These are phyloP conservation scores for Paramisgurnus dabryanus DNA, from an alignment of 2,113 vertebrate species.

Conservation along the genomic window DNA sequence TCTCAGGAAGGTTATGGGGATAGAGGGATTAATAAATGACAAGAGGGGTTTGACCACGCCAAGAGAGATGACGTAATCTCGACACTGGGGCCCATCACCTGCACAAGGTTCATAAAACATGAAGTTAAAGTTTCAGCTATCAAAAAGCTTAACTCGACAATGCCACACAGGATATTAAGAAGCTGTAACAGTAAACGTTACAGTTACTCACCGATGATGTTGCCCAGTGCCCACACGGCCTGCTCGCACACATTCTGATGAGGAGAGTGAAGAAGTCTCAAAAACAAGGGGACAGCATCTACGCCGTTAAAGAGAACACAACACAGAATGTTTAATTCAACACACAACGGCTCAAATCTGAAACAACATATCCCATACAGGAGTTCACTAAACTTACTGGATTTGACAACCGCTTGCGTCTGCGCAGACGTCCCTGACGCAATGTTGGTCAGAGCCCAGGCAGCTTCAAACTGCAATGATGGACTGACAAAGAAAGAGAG, in stretches of 20 bases:
- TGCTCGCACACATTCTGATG: slow-evolving; percentile 99
- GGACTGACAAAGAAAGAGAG: slow-evolving; percentile 75
- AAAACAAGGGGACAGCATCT: slow-evolving; percentile 97
- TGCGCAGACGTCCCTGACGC: slow-evolving; percentile 98
- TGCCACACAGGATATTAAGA: no score
- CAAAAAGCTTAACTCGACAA: no score
- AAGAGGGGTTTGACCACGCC: slow-evolving; percentile 99
- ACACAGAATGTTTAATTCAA: neutral
- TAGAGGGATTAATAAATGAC: slow-evolving; percentile 98
- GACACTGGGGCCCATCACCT: slow-evolving; percentile 99
- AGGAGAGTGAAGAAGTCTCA: slow-evolving; percentile 93
- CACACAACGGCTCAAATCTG: neutral
- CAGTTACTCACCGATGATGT: slow-evolving; percentile 90
- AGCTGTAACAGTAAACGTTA: neutral
- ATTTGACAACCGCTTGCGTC: slow-evolving; percentile 99
- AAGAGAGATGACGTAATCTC: slow-evolving; percentile 99
- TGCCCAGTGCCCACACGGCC: slow-evolving; percentile 98
- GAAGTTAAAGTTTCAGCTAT: neutral
- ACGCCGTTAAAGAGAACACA: neutral
- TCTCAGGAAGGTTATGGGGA: slow-evolving; percentile 99
- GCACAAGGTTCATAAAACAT: slow-evolving; percentile 58
- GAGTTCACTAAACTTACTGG: slow-evolving; percentile 80
- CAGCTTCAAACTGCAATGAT: slow-evolving; percentile 98
- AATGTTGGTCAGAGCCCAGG: slow-evolving; percentile 99
- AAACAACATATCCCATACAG: neutral